Evolutionary conservation across 1,140 invertebrate species (phyloP).

Genomic region (Globodera rostochiensis): DNA sequence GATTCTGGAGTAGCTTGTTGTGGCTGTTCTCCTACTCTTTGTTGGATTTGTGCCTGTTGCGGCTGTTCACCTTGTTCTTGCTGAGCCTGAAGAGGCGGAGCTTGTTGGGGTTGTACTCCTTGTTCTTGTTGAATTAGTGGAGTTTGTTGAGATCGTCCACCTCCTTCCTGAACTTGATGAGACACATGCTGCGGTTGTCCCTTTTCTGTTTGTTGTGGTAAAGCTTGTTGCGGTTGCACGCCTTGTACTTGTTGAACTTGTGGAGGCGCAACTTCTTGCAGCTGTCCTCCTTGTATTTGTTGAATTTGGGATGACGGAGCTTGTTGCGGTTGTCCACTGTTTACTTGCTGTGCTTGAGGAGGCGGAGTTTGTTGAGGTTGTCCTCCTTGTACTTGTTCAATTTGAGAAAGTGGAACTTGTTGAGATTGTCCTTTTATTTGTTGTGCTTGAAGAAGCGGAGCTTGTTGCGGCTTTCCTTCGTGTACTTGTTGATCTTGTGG

Average conservation of each 20-base stretch:
- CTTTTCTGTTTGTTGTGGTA: neutral
- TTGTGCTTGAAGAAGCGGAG: neutral
- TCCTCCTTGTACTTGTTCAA: neutral
- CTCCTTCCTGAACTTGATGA: no score
- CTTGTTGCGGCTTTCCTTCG: no score
- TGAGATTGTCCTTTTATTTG: neutral
- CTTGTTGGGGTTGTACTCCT: neutral
- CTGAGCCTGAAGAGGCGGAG: neutral
- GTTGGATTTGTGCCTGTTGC: neutral
- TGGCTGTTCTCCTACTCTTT: neutral
- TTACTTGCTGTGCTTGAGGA: neutral
- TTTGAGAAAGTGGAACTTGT: neutral
- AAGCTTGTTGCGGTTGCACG: no score
- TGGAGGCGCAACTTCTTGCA: neutral
- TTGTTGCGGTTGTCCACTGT: neutral
- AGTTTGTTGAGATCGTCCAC: neutral
- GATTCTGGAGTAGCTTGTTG: neutral
- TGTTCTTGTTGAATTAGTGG: neutral
- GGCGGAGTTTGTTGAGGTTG: neutral
- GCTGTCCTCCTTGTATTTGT: neutral
- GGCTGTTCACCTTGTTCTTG: neutral
- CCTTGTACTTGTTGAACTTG: neutral
- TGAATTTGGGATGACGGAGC: no score
- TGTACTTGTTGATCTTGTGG: no score
- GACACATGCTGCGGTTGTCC: no score